phyloP scores from a whole-genome alignment of 2,888 invertebrate species.

The Hecatera dysodea region DNA sequence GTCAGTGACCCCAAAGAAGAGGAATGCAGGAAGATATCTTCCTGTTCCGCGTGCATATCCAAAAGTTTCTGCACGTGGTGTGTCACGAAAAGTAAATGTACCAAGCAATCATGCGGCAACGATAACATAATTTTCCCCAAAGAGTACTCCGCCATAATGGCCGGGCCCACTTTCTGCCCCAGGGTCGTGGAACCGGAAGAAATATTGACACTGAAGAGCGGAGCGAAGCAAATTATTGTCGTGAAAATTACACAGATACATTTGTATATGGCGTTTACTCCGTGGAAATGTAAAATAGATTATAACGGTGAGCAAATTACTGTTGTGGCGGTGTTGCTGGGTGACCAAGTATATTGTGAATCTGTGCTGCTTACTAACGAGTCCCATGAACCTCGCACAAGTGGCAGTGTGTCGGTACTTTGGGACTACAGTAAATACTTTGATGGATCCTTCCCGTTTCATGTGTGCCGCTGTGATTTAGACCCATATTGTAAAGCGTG shows the following conservation, averaged over 20 bases:
- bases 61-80: constrained; percentile 81
- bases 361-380: constrained; percentile 76
- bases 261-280: constrained; percentile 84
- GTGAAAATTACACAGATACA: constrained; percentile 84
- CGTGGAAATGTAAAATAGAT: constrained; percentile 80
- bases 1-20: constrained; percentile 58
- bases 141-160: constrained; percentile 77
- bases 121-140: constrained; percentile 83
- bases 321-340: constrained; percentile 74
- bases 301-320: constrained; percentile 70
- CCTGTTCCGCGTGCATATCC: constrained; percentile 78
- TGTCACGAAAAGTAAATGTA: constrained; percentile 83
- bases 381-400: constrained; percentile 70
- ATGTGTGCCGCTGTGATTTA: constrained; percentile 81
- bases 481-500: constrained; percentile 76
- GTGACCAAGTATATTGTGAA: constrained; percentile 80
- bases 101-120: constrained; percentile 81
- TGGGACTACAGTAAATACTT: constrained; percentile 82
- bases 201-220: constrained; percentile 74
- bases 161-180: constrained; percentile 82
- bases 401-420: constrained; percentile 77
- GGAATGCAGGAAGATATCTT: constrained; percentile 69
- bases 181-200: constrained; percentile 75
- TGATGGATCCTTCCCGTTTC: constrained; percentile 77
- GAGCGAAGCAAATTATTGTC: constrained; percentile 72